These are phyloP conservation scores for Oryzias dopingdopingensis DNA, from an alignment of 2,797 vertebrate genomes.

Conservation along the genomic window DNA sequence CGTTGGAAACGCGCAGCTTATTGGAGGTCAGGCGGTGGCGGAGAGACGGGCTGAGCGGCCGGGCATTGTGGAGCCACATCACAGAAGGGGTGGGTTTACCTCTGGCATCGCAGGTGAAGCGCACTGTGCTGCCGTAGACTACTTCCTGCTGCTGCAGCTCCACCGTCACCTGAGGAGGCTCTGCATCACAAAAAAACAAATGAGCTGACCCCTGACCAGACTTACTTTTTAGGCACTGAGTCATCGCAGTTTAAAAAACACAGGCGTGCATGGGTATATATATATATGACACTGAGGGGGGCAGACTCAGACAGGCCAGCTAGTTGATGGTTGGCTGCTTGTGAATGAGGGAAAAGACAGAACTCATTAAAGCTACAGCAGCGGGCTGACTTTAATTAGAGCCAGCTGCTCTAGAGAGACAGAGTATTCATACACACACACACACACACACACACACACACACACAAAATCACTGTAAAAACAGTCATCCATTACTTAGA, in stretches of 20 bases:
- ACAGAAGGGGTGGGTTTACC: constrained; percentile 90
- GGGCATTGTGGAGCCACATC: constrained; percentile 89
- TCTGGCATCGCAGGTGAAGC: constrained; percentile 86
- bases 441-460: constrained; percentile 32
- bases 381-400: constrained; percentile 75
- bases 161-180: constrained; percentile 91
- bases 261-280: background rate
- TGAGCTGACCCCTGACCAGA: background rate
- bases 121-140: constrained; percentile 85
- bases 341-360: constrained; percentile 69
- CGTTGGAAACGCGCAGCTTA: constrained; percentile 79
- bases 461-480: constrained; percentile 70
- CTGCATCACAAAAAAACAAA: constrained; percentile 63
- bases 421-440: constrained; percentile 54
- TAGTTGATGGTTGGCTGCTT: constrained; percentile 84
- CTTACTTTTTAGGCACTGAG: constrained; percentile 1
- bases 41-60: constrained; percentile 79
- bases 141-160: constrained; percentile 89
- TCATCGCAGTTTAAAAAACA: constrained; percentile 1
- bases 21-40: constrained; percentile 82
- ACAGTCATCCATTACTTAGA: constrained; percentile 72
- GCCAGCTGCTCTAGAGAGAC: constrained; percentile 73
- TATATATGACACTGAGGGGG: constrained; percentile 4
- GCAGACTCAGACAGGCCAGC: constrained; percentile 45
- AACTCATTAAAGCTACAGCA: constrained; percentile 75